Evolutionary conservation across 2,888 invertebrate species (phyloP), one percentile per base, ranked within the genome.

Genomic region (Lithophane semibrunnea): DNA sequence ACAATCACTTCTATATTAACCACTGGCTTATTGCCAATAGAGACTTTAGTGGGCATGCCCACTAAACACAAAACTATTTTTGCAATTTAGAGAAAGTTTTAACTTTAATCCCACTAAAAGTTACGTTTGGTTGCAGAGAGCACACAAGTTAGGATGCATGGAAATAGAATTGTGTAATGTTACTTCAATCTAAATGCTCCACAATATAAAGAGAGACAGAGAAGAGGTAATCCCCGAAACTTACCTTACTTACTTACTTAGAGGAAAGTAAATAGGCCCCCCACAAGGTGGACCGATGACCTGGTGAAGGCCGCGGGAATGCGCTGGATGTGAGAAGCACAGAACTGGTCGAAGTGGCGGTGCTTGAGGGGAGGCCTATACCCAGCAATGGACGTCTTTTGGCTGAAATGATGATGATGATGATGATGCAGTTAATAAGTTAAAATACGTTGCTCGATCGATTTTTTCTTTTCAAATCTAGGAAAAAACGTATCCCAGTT

Each of bases 21-120:
- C 83, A 80, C 78, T 87, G 88, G 86, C 82, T 86, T 88, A 88
- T 85, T 83, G 88, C 86, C 90, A 88, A 88, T 88, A 80, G 86
- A 86, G 80, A 87, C 88, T 88, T 89, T 85, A 89, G 86, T 71
- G 79, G 82, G 70, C 66, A 83, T 80, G 72, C n/a, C n/a, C n/a
- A n/a, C n/a, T n/a, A n/a, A n/a, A n/a, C n/a, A n/a, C 72, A 77
- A 80, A 82, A 84, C 81, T 85, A 87, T 89, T 87, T 82, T 76
- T 74, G 77, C 58, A 71, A 80, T 84, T 86, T 76, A 81, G 86
- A 88, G 85, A 85, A 80, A 83, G 77, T 86, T 82, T 75, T 42
- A 21, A 73, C 60, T 79, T 56, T 47, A 79, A 77, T 78, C 42
- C 58, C 52, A 82, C 69, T 76, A 76, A 64, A 56, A 76, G 49